phyloP scores from a whole-genome alignment of 2,113 vertebrate species.

The Plestiodon gilberti region DNA sequence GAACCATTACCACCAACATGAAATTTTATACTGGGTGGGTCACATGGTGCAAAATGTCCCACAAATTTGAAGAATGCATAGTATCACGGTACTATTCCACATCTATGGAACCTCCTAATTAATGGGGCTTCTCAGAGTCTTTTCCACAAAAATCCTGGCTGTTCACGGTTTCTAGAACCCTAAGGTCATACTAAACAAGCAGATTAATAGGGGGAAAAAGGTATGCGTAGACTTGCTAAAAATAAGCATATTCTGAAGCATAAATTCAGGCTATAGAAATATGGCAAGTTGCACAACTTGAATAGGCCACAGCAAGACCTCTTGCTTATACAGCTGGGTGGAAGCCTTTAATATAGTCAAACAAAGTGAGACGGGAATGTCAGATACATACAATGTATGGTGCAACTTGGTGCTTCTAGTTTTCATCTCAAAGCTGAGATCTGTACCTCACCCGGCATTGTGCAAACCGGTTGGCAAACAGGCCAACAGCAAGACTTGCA shows the following conservation, averaged over 20 bases:
- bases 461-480: background rate
- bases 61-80: background rate
- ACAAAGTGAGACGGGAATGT: fast-evolving
- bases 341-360: fast-evolving
- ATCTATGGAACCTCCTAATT: background rate
- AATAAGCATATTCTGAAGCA: conserved; percentile 58
- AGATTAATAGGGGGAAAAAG: conserved; percentile 21
- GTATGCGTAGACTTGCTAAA: conserved; percentile 18
- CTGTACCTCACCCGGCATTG: background rate
- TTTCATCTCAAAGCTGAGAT: background rate
- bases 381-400: no score
- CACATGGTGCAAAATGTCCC: background rate
- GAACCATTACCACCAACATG: background rate
- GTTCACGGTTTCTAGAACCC: background rate
- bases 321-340: conserved; percentile 23
- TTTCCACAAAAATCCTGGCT: background rate
- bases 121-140: background rate
- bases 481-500: background rate
- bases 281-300: background rate
- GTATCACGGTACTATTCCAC: background rate
- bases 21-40: background rate
- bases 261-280: conserved; percentile 21
- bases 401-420: background rate
- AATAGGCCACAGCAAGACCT: conserved; percentile 32
- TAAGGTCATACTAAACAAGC: conserved; percentile 14